Conservation (phyloP, 1,140 invertebrate genomes). For the Eufriesea mexicana region DNA sequence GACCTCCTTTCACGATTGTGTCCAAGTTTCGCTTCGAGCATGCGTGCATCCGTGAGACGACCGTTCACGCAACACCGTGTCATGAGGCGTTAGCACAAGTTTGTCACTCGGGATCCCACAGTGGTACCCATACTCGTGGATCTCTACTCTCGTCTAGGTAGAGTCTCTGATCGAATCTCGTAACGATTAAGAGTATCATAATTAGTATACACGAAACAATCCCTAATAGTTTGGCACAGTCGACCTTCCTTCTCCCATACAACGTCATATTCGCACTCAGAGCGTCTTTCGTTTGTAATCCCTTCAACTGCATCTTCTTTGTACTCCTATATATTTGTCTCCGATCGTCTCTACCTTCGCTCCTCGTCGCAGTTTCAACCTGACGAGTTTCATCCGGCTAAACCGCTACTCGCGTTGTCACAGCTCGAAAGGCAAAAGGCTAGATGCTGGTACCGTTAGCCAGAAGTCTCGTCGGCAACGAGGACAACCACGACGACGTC, state of each 20-base stretch:
- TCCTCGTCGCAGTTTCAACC: not conserved
- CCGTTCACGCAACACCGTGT: not conserved
- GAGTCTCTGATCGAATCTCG: conserved; percentile 7
- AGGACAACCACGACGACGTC: not conserved
- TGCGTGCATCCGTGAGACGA: not conserved
- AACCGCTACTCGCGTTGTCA: not conserved
- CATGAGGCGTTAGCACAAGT: not conserved
- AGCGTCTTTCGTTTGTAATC: not conserved
- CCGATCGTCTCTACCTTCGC: not conserved
- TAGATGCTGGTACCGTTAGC: not conserved
- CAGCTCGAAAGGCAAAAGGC: not conserved
- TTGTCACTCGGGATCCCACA: not conserved
- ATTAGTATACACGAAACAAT: conserved; percentile 49
- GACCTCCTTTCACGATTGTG: not conserved
- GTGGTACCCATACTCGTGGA: not conserved
- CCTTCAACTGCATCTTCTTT: not conserved
- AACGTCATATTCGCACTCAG: not conserved
- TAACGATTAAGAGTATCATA: conserved; percentile 41
- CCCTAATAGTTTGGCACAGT: conserved; percentile 54
- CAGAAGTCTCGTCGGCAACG: not conserved
- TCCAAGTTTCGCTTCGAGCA: not conserved
- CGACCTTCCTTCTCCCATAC: not conserved
- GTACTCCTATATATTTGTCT: not conserved
- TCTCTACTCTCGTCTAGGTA: not conserved
- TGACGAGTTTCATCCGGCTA: not conserved